Base-by-base conservation (phyloP, 2,113 vertebrate genomes). In the Anolis carolinensis region DNA sequence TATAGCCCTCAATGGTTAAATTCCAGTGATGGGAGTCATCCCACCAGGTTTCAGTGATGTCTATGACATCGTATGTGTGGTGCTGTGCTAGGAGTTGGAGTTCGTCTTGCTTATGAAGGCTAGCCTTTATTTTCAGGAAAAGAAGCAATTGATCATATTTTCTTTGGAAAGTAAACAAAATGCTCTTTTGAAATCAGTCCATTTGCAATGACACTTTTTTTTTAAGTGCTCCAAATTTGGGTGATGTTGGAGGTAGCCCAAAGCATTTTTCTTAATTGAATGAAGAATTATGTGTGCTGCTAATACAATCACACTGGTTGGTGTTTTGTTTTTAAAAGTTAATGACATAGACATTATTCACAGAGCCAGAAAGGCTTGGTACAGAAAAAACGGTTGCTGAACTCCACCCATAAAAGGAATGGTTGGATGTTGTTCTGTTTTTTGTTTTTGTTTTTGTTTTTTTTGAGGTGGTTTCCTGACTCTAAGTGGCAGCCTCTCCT, bases 281-380 rank as follows among this genome's bases (percentile, higher is more conserved):
- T 82, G 27, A 79, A n/a, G 25, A 32, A 80, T 44, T 30, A 21
- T 10, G 2, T 68, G 11, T 32, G 76, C 32, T 76, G 50, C 11
- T 83, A 27, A 39, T 74, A 62, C 5, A 20, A 34, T 34, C 21
- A 23, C 77, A 25, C 52, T 34, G 2, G 39, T 44, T 44, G 39
- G 44, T n/a, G 6, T 27, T 67, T 6, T 8, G 2, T 13, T 50
- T 50, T n/a, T n/a, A 32, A 30, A 5, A 8, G 32, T 65, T 32
- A 81, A 34, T 68, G 5, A 63, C 63, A 44, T 36, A 73, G 36
- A 55, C 55, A 27, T 83, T 75, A 59, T 87, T 92, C 59, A 88
- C 25, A 8, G 16, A 36, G 1, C 6, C 4, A 32, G 75, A 39
- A 89, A 86, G 70, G 82, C 84, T 36, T 87, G 67, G 71, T 73